These are phyloP conservation scores for Gobius niger DNA, from an alignment of 2,113 vertebrate genomes.

Conservation along the genomic window DNA sequence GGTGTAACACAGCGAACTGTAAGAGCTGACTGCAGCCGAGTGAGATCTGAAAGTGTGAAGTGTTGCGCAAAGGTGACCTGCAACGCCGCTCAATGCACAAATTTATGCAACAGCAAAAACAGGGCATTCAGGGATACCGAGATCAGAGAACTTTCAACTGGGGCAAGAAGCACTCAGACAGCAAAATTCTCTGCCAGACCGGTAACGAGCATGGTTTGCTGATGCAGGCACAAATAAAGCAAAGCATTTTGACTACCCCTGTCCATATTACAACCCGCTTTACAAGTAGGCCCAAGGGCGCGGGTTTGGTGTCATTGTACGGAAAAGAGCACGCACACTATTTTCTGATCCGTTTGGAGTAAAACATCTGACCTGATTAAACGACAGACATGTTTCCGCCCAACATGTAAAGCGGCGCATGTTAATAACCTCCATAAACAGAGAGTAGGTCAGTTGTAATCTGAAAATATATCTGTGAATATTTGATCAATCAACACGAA, in stretches of 20 bases:
- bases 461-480: too few relatives aligned
- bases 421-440: too few relatives aligned
- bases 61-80: slow-evolving; percentile 19
- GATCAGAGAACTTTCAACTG: not conserved
- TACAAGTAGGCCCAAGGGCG: not conserved
- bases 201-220: not conserved
- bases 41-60: slow-evolving; percentile 26
- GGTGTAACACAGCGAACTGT: slow-evolving; percentile 34
- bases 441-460: too few relatives aligned
- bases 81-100: slow-evolving; percentile 14
- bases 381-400: too few relatives aligned
- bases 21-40: slow-evolving; percentile 50
- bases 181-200: not conserved
- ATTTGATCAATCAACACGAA: too few relatives aligned
- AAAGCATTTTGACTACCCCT: not conserved
- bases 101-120: slow-evolving; percentile 7
- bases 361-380: too few relatives aligned
- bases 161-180: not conserved
- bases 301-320: too few relatives aligned
- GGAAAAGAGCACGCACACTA: too few relatives aligned
- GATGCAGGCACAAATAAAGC: not conserved
- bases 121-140: not conserved
- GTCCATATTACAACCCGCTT: not conserved
- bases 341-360: too few relatives aligned
- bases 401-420: too few relatives aligned